A percentile compares a stretch with the other conserved stretches of the same genome.
Evolutionary conservation across 1,140 invertebrate genomes (phyloP).

Genomic region (Hycleus cichorii): DNA sequence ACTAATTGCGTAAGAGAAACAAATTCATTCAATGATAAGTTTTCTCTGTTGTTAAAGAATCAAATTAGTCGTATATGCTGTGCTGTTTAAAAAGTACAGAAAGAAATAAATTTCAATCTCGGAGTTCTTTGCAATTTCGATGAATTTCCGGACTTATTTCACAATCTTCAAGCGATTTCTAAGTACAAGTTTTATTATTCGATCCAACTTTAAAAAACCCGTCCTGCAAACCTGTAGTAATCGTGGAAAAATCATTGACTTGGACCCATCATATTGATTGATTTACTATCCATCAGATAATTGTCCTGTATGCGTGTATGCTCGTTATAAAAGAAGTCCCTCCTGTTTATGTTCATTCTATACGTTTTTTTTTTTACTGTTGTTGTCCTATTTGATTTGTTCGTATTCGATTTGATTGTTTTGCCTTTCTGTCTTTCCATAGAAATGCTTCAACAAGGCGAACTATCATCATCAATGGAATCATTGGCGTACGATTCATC

Average conservation of each 20-base stretch:
- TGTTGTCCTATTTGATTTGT: neutral
- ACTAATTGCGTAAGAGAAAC: too few species aligned
- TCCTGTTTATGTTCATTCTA: neutral
- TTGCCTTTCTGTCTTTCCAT: conserved; percentile 24
- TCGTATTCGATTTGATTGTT: neutral
- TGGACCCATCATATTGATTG: conserved; percentile 1
- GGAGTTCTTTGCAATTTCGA: too few species aligned
- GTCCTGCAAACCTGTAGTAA: neutral
- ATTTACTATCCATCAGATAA: neutral
- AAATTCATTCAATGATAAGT: too few species aligned
- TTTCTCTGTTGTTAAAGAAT: too few species aligned
- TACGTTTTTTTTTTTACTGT: too few species aligned
- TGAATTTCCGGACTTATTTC: too few species aligned
- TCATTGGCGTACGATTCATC: conserved; percentile 65
- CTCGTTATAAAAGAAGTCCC: too few species aligned
- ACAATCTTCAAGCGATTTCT: too few species aligned
- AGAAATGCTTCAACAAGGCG: conserved; percentile 66
- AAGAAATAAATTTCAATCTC: too few species aligned
- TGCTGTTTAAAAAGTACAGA: too few species aligned
- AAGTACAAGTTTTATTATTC: too few species aligned
- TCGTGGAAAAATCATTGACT: conserved; percentile 2
- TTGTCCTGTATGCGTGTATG: neutral
- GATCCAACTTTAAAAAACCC: neutral
- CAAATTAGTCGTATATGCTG: too few species aligned
- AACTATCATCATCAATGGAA: conserved; percentile 70